A percentile compares a stretch with the other conserved stretches of the same genome.
These are phyloP conservation scores for Lycocorax pyrrhopterus DNA, from an alignment of 2,113 vertebrate species.

Conservation along the genomic window DNA sequence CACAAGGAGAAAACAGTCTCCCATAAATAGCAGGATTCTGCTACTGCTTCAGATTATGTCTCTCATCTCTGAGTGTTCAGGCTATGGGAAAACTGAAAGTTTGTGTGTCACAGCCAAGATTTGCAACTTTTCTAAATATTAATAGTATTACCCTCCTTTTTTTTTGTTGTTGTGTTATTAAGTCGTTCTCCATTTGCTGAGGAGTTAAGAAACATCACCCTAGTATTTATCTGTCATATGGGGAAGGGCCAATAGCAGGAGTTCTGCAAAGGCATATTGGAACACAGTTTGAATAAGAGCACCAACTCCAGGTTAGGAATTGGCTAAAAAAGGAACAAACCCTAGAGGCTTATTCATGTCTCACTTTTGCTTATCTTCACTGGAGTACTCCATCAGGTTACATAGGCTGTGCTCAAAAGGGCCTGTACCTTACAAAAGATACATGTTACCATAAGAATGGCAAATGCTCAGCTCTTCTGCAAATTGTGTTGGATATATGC, in stretches of 20 bases:
- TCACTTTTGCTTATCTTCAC: background rate
- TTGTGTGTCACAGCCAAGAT: background rate
- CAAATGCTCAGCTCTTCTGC: background rate
- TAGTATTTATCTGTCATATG: background rate
- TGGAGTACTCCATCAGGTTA: background rate
- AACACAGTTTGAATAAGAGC: background rate
- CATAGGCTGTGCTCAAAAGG: background rate
- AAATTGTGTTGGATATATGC: background rate
- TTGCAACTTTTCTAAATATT: background rate
- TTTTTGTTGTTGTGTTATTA: background rate
- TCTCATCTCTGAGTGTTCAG: background rate
- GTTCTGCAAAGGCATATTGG: background rate
- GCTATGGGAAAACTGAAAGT: background rate
- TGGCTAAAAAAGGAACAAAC: background rate
- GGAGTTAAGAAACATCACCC: background rate
- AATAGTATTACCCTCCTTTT: background rate
- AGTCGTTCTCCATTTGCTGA: background rate
- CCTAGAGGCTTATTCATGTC: background rate
- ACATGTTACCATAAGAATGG: background rate
- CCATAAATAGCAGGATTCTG: background rate
- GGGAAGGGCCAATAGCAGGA: background rate
- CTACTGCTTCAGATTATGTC: background rate
- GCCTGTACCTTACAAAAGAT: background rate
- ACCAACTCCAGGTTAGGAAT: background rate
- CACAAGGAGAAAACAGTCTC: background rate